Percentiles rank a stretch among this genome's conserved stretches.
Conservation (phyloP, 2,797 vertebrate species). For the Lepus townsendii region DNA sequence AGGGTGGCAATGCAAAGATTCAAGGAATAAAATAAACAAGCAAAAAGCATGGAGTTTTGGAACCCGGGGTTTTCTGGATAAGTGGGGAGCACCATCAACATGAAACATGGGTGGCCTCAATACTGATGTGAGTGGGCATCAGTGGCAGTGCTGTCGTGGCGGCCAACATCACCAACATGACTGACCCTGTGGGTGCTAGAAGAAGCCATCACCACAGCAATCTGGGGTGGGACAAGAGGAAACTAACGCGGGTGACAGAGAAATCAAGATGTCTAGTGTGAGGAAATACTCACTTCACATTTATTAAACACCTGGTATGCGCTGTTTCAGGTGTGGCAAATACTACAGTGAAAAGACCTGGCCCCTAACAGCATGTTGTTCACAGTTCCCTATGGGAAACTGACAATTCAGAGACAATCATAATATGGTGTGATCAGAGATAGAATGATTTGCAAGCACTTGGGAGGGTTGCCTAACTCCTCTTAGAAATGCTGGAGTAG, state of each 20-base stretch:
- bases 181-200: not conserved
- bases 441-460: not conserved
- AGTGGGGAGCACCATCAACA: not conserved
- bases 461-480: not conserved
- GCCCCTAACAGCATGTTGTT: not conserved
- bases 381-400: not conserved
- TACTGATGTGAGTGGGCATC: fast-evolving
- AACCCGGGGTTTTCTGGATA: not conserved
- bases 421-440: not conserved
- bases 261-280: not conserved
- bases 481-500: not conserved
- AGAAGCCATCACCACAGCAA: not conserved
- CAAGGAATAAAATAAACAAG: not conserved
- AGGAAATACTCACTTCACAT: not conserved
- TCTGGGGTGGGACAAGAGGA: not conserved
- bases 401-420: not conserved
- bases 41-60: not conserved
- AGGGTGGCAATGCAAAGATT: not conserved
- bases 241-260: not conserved
- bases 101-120: not conserved
- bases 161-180: not conserved
- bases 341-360: not conserved
- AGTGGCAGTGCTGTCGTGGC: not conserved
- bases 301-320: not conserved
- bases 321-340: not conserved